A percentile compares a stretch with the other conserved stretches of the same genome.
Conservation (phyloP, 2,797 vertebrate species). For the Malurus leucopterus region DNA sequence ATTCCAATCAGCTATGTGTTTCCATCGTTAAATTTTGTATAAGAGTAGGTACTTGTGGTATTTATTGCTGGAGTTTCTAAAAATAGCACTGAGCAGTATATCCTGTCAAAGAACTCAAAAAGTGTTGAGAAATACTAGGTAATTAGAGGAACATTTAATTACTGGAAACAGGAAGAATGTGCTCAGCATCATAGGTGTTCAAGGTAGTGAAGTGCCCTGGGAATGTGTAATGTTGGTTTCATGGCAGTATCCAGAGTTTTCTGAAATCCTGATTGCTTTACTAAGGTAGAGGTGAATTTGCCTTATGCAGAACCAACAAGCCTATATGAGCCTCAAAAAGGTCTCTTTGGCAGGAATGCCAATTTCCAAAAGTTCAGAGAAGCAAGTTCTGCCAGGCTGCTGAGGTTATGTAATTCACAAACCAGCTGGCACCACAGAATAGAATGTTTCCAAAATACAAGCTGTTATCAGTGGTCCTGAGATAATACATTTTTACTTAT, state of each 20-base stretch:
- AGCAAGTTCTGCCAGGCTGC: not conserved
- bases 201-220: not conserved
- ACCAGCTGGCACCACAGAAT: not conserved
- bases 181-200: not conserved
- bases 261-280: not conserved
- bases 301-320: not conserved
- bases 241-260: not conserved
- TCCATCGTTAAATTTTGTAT: not conserved
- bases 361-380: not conserved
- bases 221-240: not conserved
- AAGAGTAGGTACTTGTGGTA: not conserved
- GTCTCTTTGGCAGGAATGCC: not conserved
- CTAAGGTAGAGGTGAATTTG: not conserved
- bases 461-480: not conserved
- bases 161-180: slow-evolving; percentile 1
- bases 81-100: not conserved
- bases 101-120: not conserved
- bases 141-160: not conserved
- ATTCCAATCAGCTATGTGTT: not conserved
- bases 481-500: not conserved
- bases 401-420: not conserved
- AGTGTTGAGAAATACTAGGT: not conserved
- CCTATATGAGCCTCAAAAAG: not conserved
- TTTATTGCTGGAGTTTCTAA: not conserved
- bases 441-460: not conserved